Evolutionary conservation across 2,888 invertebrate species (phyloP).

Genomic region (Drosophila pullipes): DNA sequence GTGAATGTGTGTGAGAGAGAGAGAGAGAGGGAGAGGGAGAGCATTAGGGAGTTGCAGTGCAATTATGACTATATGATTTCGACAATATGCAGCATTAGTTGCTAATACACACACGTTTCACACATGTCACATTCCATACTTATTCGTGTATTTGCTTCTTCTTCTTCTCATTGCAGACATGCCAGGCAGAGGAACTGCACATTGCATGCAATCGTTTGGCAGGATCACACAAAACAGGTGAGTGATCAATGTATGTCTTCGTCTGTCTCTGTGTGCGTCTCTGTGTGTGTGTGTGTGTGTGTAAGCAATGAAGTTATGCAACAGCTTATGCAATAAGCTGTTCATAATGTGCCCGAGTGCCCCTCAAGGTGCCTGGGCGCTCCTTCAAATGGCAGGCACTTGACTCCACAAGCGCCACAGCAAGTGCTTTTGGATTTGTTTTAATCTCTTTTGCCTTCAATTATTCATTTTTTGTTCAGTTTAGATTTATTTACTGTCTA

Average conservation of each 20-base stretch:
- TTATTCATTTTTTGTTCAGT: neutral
- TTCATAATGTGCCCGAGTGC: conserved; percentile 25
- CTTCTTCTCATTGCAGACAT: conserved; percentile 61
- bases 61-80: conserved; percentile 31
- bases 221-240: conserved; percentile 71
- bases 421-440: conserved; percentile 1
- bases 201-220: conserved; percentile 63
- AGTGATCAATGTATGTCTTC: conserved; percentile 38
- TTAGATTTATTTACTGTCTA: neutral
- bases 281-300: neutral
- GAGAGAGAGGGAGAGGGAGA: neutral
- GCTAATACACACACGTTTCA: conserved; percentile 1
- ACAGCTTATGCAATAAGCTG: conserved; percentile 8
- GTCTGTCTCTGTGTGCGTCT: neutral
- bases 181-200: conserved; percentile 66
- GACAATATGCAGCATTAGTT: conserved; percentile 12
- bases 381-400: conserved; percentile 36
- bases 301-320: conserved; percentile 3
- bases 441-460: neutral
- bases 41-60: conserved; percentile 14
- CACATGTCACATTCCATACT: conserved; percentile 9
- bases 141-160: conserved; percentile 21
- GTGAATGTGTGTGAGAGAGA: conserved; percentile 3
- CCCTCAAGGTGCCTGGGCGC: conserved; percentile 44
- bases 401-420: neutral